Base-by-base conservation (phyloP, 2,888 invertebrate genomes). In the Dusona sp. region DNA sequence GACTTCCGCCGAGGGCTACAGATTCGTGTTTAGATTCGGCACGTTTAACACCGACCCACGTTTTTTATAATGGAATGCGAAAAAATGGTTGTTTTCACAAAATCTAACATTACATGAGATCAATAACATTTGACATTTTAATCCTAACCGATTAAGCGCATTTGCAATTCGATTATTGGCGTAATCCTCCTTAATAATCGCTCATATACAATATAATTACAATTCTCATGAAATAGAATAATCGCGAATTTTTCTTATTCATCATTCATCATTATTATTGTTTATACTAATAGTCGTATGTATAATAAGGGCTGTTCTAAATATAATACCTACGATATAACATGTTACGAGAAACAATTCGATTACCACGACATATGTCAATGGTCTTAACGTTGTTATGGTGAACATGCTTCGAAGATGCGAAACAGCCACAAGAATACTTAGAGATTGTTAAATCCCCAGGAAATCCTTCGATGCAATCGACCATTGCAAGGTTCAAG, bases 401-500 rank as follows among this genome's bases (percentile, higher is more conserved):
- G 13, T 19, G 70, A 29, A 7, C 29, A 29, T 51, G 29, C 29
- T 29, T 19, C 19, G 29, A 51, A 29, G 72, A 72, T 54, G 72
- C 51, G 48, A 75, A 75, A 45, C 33, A 64, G 42, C 64, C 13
- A 19, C 22, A 33, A 45, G 36, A 75, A 38, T 29, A 33, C 36
- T 51, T 19, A 42, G 64, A 75, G 45, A 64, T 75, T 33, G 64
- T 72, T 13, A 45, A 64, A 64, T 75, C 75, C 57, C 64, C 25
- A 8, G 25, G 3, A 25, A 72, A 72, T 33, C 72, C 45, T 64
- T 13, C 57, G 74, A 11, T 42, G 22, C 42, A 25, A 38, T 48
- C 45, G 19, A 70, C 16, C 19, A 25, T 68, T 68, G 19, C 68
- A 3, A 57, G 73, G 3, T 16, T 4, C 29, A 6, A 6, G 7